These are phyloP conservation scores for Drosophila vallismaia DNA, from an alignment of 2,888 invertebrate species.

Conservation along the genomic window DNA sequence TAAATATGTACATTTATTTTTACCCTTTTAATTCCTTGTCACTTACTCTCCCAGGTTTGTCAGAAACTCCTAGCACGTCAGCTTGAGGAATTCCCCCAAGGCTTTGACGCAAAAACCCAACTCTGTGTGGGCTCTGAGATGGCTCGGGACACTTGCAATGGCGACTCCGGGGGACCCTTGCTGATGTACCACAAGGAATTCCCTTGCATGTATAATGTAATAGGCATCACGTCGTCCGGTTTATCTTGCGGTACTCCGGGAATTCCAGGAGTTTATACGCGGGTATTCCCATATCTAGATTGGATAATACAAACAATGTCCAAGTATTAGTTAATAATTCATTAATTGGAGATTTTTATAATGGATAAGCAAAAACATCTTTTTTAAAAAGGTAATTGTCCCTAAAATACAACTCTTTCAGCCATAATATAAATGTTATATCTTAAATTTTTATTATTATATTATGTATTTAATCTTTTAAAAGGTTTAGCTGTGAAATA, in stretches of 20 bases:
- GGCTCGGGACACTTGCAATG: constrained; percentile 72
- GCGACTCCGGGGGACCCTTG: constrained; percentile 79
- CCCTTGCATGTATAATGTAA: constrained; percentile 75
- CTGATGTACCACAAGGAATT: constrained; percentile 66
- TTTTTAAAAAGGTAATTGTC: not conserved
- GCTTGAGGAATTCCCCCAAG: constrained; percentile 59
- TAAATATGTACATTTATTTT: not conserved
- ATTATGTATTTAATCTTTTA: no score
- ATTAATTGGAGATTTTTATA: not conserved
- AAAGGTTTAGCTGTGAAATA: not conserved
- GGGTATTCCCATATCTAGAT: constrained; percentile 67
- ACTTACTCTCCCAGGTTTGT: constrained; percentile 41
- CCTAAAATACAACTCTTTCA: no score
- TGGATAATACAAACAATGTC: constrained; percentile 64
- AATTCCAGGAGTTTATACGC: constrained; percentile 74
- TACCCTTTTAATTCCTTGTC: not conserved
- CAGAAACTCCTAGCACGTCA: constrained; percentile 38
- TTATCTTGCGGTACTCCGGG: constrained; percentile 70
- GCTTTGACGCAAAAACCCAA: constrained; percentile 65
- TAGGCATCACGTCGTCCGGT: constrained; percentile 74
- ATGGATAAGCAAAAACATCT: not conserved
- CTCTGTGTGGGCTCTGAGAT: constrained; percentile 75
- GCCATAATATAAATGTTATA: no score
- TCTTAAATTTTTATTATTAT: no score
- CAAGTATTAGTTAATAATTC: constrained; percentile 13